A percentile compares a stretch with the other conserved stretches of the same genome.
These are phyloP conservation scores for Otocyon megalotis DNA, from an alignment of 2,113 vertebrate species.

Conservation along the genomic window DNA sequence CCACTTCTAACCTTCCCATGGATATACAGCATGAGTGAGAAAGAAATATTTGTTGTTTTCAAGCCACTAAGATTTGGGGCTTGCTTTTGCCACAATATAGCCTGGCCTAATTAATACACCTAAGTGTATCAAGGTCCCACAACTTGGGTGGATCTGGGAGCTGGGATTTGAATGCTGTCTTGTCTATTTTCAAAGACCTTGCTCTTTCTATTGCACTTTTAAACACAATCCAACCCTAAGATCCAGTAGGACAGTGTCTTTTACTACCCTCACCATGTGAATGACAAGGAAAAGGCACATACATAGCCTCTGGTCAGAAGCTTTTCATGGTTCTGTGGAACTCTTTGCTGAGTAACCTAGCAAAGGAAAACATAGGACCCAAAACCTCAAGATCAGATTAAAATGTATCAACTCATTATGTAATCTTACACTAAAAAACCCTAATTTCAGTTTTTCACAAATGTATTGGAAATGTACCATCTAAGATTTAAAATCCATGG, in stretches of 20 bases:
- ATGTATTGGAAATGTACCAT: not conserved
- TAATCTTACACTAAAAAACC: not conserved
- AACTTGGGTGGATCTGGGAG: not conserved
- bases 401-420: not conserved
- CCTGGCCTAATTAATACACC: not conserved
- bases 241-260: not conserved
- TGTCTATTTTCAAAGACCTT: not conserved
- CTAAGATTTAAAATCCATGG: not conserved
- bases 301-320: not conserved
- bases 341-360: not conserved
- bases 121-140: not conserved
- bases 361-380: not conserved
- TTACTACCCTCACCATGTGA: not conserved
- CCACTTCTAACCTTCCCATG: not conserved
- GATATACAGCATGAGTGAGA: not conserved
- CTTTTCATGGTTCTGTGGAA: not conserved
- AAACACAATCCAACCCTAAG: not conserved
- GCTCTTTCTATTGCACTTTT: not conserved
- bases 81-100: not conserved
- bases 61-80: not conserved
- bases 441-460: not conserved
- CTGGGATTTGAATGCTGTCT: not conserved
- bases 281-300: not conserved
- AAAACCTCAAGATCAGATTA: not conserved
- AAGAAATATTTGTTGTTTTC: not conserved